phyloP scores from a whole-genome alignment of 2,113 vertebrate species.

The Pituophis catenifer region DNA sequence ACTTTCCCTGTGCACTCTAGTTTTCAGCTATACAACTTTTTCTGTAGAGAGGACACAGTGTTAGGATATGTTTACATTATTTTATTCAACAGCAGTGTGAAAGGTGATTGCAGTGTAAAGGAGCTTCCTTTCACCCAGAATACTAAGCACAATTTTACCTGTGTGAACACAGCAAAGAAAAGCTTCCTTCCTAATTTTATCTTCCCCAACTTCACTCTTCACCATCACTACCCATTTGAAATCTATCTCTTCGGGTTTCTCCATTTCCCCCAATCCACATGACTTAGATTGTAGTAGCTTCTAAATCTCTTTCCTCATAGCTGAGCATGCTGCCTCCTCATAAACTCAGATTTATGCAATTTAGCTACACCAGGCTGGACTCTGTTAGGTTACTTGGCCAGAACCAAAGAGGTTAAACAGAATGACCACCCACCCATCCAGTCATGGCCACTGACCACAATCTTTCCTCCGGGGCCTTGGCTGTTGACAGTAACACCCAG shows the following conservation, averaged over 20 bases:
- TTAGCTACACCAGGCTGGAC: not conserved
- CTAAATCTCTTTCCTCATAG: not conserved
- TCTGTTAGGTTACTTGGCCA: not conserved
- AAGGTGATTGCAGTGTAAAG: not conserved
- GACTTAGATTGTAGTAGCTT: not conserved
- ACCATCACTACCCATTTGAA: not conserved
- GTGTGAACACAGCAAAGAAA: not conserved
- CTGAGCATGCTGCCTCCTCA: not conserved
- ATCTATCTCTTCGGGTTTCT: not conserved
- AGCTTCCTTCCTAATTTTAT: not conserved
- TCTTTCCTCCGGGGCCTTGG: constrained; percentile 90
- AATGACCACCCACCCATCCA: not conserved
- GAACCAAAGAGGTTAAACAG: not conserved
- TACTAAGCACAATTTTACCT: not conserved
- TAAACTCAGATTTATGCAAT: not conserved
- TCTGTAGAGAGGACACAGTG: not conserved
- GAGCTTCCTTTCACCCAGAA: not conserved
- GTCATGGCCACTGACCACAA: constrained; percentile 80
- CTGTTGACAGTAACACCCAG: constrained; percentile 90
- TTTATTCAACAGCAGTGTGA: not conserved
- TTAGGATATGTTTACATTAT: not conserved
- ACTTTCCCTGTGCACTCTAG: not conserved
- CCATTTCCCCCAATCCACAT: not conserved
- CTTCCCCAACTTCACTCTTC: not conserved
- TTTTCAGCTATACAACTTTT: not conserved